A percentile compares a stretch with the other conserved stretches of the same genome.
These are phyloP conservation scores for Abscondita cerata DNA, from an alignment of 2,888 invertebrate genomes.

Conservation along the genomic window DNA sequence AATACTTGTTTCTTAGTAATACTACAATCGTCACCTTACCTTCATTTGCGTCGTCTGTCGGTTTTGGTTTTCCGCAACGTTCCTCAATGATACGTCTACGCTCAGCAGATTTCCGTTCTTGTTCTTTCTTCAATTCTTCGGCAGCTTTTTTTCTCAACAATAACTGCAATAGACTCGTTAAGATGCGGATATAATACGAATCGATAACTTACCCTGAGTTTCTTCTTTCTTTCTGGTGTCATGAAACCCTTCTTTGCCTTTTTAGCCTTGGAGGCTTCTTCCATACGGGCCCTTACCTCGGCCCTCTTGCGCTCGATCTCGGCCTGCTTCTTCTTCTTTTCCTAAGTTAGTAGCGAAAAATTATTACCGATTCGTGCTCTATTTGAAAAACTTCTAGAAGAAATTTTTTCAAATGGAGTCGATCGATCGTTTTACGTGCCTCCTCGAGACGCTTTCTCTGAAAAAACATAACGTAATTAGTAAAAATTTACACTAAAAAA, in stretches of 20 bases:
- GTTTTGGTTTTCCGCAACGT: constrained; percentile 91
- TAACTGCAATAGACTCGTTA: constrained; percentile 68
- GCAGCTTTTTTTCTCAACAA: constrained; percentile 99
- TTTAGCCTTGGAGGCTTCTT: constrained; percentile 98
- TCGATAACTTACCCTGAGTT: constrained; percentile 87
- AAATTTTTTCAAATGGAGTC: constrained; percentile 4
- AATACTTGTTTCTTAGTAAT: background rate
- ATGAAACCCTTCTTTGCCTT: constrained; percentile 99
- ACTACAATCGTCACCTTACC: constrained; percentile 65
- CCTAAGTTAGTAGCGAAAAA: constrained; percentile 63
- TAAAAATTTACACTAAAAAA: no score
- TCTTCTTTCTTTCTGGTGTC: constrained; percentile 99
- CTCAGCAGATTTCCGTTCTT: constrained; percentile 98
- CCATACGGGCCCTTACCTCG: constrained; percentile 98
- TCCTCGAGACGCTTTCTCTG: constrained; percentile 83
- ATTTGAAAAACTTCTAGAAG: constrained; percentile 1
- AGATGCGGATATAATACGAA: background rate
- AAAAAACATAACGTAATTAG: constrained; percentile 62
- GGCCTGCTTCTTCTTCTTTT: constrained; percentile 97
- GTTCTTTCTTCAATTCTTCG: constrained; percentile 99
- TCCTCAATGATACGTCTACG: constrained; percentile 97
- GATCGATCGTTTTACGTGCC: constrained; percentile 65
- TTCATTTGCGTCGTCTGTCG: constrained; percentile 92
- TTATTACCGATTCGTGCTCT: background rate
- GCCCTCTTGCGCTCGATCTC: constrained; percentile 99